phyloP scores from a whole-genome alignment of 1,140 invertebrate species.

The Drosophila parvula region DNA sequence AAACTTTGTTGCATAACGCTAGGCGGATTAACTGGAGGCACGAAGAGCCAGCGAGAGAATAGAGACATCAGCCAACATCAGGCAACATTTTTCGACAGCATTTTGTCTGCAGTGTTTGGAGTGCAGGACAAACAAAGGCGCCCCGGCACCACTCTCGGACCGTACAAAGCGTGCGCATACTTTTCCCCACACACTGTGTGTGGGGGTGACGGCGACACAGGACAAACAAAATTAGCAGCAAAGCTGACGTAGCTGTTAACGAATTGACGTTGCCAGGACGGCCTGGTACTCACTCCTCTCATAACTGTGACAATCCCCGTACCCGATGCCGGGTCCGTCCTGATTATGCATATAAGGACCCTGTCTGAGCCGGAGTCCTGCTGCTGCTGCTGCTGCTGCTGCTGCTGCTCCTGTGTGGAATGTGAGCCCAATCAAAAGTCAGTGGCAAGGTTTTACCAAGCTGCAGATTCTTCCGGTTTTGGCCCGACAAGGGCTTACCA shows the following conservation, averaged over 20 bases:
- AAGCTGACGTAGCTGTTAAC: slow-evolving; percentile 76
- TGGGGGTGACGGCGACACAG: slow-evolving; percentile 50
- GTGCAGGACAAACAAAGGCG: slow-evolving; percentile 65
- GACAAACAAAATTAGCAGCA: slow-evolving; percentile 75
- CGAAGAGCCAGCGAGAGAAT: slow-evolving; percentile 7
- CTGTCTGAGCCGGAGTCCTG: not conserved
- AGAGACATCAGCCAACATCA: slow-evolving; percentile 62
- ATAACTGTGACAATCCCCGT: slow-evolving; percentile 28
- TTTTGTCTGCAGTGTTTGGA: slow-evolving; percentile 78
- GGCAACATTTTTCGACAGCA: slow-evolving; percentile 67
- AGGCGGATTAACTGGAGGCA: slow-evolving; percentile 62
- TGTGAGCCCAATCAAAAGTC: slow-evolving; percentile 41
- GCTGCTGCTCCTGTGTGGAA: too few relatives aligned
- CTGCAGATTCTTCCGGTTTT: slow-evolving; percentile 28
- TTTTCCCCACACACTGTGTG: slow-evolving; percentile 56
- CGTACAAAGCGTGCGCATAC: slow-evolving; percentile 55
- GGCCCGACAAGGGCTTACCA: slow-evolving; percentile 51
- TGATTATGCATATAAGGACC: slow-evolving; percentile 47
- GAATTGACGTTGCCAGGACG: slow-evolving; percentile 64
- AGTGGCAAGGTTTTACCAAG: slow-evolving; percentile 28
- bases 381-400: too few relatives aligned
- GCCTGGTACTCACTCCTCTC: slow-evolving; percentile 19
- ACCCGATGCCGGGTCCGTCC: not conserved
- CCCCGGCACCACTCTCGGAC: slow-evolving; percentile 16
- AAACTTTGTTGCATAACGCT: slow-evolving; percentile 70